Evolutionary conservation across 2,888 invertebrate genomes (phyloP), one percentile per base, ranked within the genome.

Genomic region (Sphaerophoria rueppellii): DNA sequence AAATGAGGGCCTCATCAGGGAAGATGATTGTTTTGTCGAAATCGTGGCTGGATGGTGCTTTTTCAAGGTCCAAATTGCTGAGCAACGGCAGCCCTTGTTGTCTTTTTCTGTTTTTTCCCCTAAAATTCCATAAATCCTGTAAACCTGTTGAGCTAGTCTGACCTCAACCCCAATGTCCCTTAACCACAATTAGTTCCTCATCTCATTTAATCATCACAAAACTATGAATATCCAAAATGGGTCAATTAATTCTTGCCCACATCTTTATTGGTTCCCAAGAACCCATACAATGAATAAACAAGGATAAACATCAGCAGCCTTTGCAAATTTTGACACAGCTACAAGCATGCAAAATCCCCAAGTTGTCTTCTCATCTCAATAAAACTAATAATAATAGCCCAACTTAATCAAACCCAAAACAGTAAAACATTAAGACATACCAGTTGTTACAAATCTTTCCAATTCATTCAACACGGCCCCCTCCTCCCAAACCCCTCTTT

Each of bases 381-480:
- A 24, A 24, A 24, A 24, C 24, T 24, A 24, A 24, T 24, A 54
- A n/a, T 40, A 40, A 67, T 40, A 40, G 54, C 50, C 52, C 50
- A 67, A 58, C 32, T 67, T 67, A 54, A 67, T 67, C 67, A 67
- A 63, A 72, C 40, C 50, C 57, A 61, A 54, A 57, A 34, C 24
- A 71, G 5, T 2, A 5, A 37, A 9, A 34, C 35, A 4, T 14
- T 11, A 9, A 24, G 43, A 9, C 4, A 9, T 43, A 2, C 32
- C 50, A 48, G 55, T n/a, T 32, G 61, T 73, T 34, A 72, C 69
- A 74, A 78, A 78, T 74, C 70, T 63, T 16, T 24, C 54, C 43
- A 82, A 82, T 82, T 82, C 70, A 74, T 78, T 82, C 71, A 24
- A 24, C 24, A 24, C 1, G 1, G 24, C 24, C 24, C 24, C 24